Evolutionary conservation across 2,888 invertebrate species (phyloP), one percentile per base, ranked within the genome.

Genomic region (Cryptocheilus praepositus): DNA sequence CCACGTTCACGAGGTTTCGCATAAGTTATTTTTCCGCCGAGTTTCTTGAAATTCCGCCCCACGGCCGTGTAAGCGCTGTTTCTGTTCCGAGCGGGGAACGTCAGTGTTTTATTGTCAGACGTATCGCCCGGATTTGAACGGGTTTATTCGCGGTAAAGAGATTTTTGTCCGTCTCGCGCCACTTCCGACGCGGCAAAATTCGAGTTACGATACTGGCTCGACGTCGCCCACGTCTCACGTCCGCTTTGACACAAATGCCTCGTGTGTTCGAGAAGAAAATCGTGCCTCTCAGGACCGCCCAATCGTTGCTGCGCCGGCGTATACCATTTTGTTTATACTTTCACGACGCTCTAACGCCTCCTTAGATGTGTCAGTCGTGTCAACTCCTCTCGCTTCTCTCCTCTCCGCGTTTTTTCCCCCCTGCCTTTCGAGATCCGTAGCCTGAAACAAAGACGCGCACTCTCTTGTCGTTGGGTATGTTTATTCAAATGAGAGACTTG

Each of bases 401-500:
- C 13, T 19, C 44, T 18, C 15, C 28, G 7, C 45, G 13, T 51
- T 28, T 45, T 21, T 22, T 52, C 36, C 3, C 7, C 36, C 4
- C 45, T 15, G 15, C 57, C 22, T 52, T 13, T 13, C 22, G 0
- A 11, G 52, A 8, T 13, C 22, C 52, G 22, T 15, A 3, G 52
- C 16, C 36, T 18, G 49, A 49, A 49, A 49, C 49, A 49, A 49
- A 49, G 49, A 49, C 49, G 49, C 49, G 49, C n/a, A 21, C 52
- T 52, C 52, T 21, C 61, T n/a, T 73, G 79, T 77, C 80, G 77
- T 71, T 69, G 74, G 72, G 63, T 72, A 70, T 82, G 81, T 82
- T 82, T 81, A 81, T 81, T 81, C 81, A 81, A 81, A 82, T 81
- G 79, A 81, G 82, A 67, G 52, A 52, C 74, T 75, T 80, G 81